A percentile compares a stretch with the other conserved stretches of the same genome.
Conservation (phyloP, 2,888 invertebrate species). For the Villa cingulata region DNA sequence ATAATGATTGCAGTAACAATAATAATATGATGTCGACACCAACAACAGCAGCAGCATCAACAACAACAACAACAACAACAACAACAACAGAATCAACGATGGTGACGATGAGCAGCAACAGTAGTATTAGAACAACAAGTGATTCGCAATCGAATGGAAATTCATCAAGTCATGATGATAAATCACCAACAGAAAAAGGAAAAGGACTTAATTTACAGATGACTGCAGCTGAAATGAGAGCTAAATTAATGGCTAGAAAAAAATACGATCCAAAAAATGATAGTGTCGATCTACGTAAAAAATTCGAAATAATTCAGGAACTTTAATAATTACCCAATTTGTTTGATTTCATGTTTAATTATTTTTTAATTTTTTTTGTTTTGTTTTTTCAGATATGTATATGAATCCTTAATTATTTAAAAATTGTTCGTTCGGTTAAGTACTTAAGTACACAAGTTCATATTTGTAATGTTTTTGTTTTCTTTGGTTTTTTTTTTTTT, state of each 20-base stretch:
- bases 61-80: not conserved
- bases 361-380: too few species aligned
- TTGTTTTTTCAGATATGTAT: too few species aligned
- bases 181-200: not conserved
- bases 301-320: constrained; percentile 88
- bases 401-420: too few species aligned
- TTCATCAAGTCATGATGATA: not conserved
- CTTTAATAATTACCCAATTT: too few species aligned
- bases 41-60: not conserved
- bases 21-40: constrained; percentile 5
- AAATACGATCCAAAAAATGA: constrained; percentile 84
- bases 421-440: too few species aligned
- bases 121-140: too few species aligned
- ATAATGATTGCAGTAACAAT: constrained; percentile 3
- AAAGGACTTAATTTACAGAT: constrained; percentile 64
- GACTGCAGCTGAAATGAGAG: constrained; percentile 86
- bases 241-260: constrained; percentile 70
- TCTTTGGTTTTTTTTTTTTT: too few species aligned
- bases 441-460: too few species aligned
- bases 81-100: not conserved
- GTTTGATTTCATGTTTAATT: too few species aligned
- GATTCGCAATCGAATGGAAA: not conserved
- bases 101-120: too few species aligned
- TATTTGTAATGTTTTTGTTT: too few species aligned
- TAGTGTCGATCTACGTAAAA: constrained; percentile 78